phyloP scores from a whole-genome alignment of 2,113 vertebrate species.

The Puma concolor region DNA sequence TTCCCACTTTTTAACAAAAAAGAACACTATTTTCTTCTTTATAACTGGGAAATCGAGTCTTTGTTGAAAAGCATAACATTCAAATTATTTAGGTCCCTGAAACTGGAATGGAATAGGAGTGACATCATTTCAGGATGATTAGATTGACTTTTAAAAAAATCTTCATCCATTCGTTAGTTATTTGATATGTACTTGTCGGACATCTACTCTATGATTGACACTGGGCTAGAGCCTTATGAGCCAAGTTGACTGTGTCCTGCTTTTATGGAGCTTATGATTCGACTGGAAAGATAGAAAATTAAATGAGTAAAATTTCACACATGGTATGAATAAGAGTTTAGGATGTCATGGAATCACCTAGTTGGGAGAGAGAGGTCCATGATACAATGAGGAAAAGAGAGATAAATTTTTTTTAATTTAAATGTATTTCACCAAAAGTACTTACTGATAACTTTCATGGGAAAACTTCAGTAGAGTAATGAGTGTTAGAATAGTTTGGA shows the following conservation, averaged over 20 bases:
- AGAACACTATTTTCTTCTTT: not conserved
- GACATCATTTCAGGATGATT: not conserved
- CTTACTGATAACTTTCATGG: not conserved
- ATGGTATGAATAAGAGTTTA: not conserved
- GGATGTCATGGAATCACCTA: not conserved
- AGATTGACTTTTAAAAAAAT: not conserved
- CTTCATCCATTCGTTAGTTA: not conserved
- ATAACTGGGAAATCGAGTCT: not conserved
- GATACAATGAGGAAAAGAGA: not conserved
- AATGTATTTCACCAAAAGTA: not conserved
- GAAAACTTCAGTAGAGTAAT: not conserved
- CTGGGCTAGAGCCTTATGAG: not conserved
- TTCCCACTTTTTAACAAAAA: not conserved
- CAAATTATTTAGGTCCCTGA: not conserved
- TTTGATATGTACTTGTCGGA: not conserved
- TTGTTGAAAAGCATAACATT: not conserved
- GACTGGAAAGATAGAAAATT: not conserved
- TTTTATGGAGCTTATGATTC: not conserved
- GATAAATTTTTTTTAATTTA: not conserved
- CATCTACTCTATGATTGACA: not conserved
- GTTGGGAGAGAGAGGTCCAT: not conserved
- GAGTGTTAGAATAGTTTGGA: not conserved
- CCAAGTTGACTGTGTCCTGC: not conserved
- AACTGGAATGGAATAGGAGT: not conserved
- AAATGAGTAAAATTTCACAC: not conserved